Base-by-base conservation (phyloP, 2,113 vertebrate genomes). In the Platycercus adscitus region DNA sequence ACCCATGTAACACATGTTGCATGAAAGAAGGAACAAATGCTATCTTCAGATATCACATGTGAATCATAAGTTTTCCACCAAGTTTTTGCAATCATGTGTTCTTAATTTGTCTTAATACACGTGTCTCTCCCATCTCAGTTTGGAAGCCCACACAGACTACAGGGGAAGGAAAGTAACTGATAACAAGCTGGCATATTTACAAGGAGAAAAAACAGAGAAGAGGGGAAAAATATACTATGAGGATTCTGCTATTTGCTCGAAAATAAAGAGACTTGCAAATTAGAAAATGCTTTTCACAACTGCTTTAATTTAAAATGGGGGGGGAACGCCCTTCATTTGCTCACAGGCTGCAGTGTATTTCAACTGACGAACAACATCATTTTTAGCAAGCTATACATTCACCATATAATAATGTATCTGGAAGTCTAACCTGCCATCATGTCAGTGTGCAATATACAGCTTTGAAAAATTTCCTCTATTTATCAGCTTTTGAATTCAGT, bases 361-460 rank as follows among this genome's bases (percentile, higher is more conserved):
- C 86, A 88, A 35, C 15, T 3, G 10, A 80, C 29, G 50, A 93
- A 93, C 41, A 81, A 43, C 14, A 13, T 76, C 69, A 84, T 88
- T 84, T 94, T 88, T 91, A 92, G 86, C 35, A 69, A 91, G 72
- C 56, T 79, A 20, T 81, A 79, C 47, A 60, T 94, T 82, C 88
- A 89, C 92, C 65, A 33, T 49, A 60, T 21, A 94, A 77, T 0
- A 2, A 66, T 87, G 73, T 91, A 92, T 96, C 91, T 97, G 94
- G 91, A 91, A 91, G 75, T 43, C 81, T 90, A 95, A 94, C 85
- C 95, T 95, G 91, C 84, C 91, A 91, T 96, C 95, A 96, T 84
- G 61, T 43, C 70, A 83, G 72, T 20, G 23, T 21, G 86, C 81
- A 92, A 63, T 39, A 73, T 19, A 86, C 21, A 61, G 53, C 71